A percentile compares a stretch with the other conserved stretches of the same genome.
phyloP scores from a whole-genome alignment of 1,140 invertebrate genomes.

The Holcopasites calliopsidis region DNA sequence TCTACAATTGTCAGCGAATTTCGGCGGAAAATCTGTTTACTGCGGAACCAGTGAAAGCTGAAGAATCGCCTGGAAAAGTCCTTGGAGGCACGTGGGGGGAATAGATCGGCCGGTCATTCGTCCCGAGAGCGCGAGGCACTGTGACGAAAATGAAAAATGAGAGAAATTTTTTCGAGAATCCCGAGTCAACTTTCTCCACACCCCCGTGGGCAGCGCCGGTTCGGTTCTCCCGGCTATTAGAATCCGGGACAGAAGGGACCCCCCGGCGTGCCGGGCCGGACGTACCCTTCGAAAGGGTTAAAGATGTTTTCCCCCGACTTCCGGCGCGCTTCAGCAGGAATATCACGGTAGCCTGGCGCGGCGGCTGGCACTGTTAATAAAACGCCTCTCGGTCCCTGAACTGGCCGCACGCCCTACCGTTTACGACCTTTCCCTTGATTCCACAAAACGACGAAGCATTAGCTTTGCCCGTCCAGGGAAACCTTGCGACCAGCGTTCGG shows the following conservation, averaged over 20 bases:
- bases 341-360: background rate
- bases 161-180: constrained; percentile 27
- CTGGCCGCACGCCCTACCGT: too few relatives aligned
- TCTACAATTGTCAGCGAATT: background rate
- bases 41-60: constrained; percentile 1
- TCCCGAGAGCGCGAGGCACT: background rate
- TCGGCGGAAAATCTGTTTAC: background rate
- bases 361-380: background rate
- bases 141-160: constrained; percentile 34
- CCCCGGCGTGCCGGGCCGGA: background rate
- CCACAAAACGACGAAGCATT: background rate
- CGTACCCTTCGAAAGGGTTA: constrained; percentile 11
- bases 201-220: background rate
- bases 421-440: rapidly evolving
- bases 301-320: background rate
- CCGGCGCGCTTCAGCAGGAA: background rate
- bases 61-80: background rate
- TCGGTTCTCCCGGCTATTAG: background rate
- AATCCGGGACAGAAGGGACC: background rate
- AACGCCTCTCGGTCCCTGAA: too few relatives aligned
- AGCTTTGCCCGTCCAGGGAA: too few relatives aligned
- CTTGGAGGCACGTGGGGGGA: background rate
- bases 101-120: background rate
- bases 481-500: too few relatives aligned
- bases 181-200: background rate